Evolutionary conservation across 2,888 invertebrate species (phyloP).

Genomic region (Belgica antarctica): DNA sequence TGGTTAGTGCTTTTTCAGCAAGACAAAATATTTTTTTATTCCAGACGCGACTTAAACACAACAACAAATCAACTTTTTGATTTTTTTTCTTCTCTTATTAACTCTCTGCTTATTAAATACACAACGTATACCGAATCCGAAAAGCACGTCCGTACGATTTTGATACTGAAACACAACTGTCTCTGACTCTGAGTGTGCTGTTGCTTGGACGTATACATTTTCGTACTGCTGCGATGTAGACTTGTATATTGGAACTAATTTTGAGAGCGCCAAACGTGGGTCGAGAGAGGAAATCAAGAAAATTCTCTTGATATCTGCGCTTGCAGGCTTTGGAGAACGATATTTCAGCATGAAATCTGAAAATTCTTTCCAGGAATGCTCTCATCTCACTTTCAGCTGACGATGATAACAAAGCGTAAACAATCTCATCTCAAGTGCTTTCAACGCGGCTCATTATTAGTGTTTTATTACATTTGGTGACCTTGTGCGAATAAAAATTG

Average conservation of each 20-base stretch:
- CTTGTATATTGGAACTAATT: slow-evolving; percentile 19
- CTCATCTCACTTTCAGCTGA: background rate
- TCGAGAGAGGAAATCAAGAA: background rate
- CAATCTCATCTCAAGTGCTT: background rate
- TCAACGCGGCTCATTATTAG: slow-evolving; percentile 9
- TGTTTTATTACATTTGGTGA: slow-evolving; percentile 5
- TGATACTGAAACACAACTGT: slow-evolving; percentile 16
- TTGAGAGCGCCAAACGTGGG: background rate
- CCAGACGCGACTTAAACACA: slow-evolving; percentile 31
- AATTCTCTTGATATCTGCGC: background rate
- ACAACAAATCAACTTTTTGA: slow-evolving; percentile 28
- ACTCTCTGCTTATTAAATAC: slow-evolving; percentile 19
- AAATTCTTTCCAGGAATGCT: background rate
- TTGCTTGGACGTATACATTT: background rate
- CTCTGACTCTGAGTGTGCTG: background rate
- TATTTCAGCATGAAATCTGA: background rate
- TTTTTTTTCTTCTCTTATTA: background rate
- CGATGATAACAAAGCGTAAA: background rate
- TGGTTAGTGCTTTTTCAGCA: background rate
- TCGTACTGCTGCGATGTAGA: background rate
- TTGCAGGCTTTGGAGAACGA: background rate
- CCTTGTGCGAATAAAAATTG: background rate
- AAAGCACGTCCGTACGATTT: slow-evolving; percentile 29
- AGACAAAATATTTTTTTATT: slow-evolving; percentile 1
- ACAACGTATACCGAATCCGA: background rate